Evolutionary conservation across 2,888 invertebrate species (phyloP), one percentile per base, ranked within the genome.

Genomic region (Teinopalpus imperialis): DNA sequence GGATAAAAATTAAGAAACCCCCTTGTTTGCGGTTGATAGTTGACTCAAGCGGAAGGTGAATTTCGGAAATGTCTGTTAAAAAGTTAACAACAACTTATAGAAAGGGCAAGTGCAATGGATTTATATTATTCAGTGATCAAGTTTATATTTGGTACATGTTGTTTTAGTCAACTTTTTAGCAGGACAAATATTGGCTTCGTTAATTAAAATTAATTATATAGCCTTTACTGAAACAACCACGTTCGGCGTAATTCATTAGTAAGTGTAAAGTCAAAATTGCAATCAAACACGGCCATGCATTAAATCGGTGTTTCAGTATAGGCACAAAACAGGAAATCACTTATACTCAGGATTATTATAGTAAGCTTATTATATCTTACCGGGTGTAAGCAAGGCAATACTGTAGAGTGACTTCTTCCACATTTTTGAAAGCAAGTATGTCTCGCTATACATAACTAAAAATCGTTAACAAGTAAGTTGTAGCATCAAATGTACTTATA

Each of bases 351-450:
- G 85, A 81, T n/a, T 81, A 85, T 85, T 81, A 83, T 71, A 87
- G 81, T 81, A 88, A 88, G 87, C 87, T 83, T 82, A 82, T 81
- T 80, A 76, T 83, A 82, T 88, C 87, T 88, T 88, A 88, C 87
- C 87, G 70, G 86, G 85, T 87, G 85, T 86, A 88, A 88, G 87
- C 87, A 87, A 87, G 83, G 81, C 86, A 86, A 78, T 86, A 86
- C 86, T 86, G 87, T 81, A 81, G 86, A 81, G 85, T 88, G 87
- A 86, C 87, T 81, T 86, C 87, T 86, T 88, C 87, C 86, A 86
- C 85, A 85, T 83, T 45, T 42, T 86, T 81, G 78, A 82, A 88
- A 88, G 87, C 85, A 81, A 86, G 80, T 74, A 86, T 82, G 78
- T 86, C 78, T 86, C 87, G 85, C 87, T 88, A 88, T 85, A 87